Base-by-base conservation (phyloP, 2,797 vertebrate species). In the Malacoctenus gilli region DNA sequence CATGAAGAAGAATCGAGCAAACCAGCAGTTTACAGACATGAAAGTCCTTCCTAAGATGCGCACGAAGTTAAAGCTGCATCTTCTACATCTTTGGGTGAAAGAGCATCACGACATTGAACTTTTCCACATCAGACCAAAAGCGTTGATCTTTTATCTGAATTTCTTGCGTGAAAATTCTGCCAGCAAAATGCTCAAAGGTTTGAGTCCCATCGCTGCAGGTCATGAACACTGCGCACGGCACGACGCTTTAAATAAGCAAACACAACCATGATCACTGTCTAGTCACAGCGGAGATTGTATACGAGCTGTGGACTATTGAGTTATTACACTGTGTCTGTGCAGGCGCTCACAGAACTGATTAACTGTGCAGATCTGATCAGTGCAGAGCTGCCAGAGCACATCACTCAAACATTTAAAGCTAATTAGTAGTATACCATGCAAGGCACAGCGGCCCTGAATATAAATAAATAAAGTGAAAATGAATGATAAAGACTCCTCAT, bases 331-430 rank as follows among this genome's bases (percentile, higher is more conserved):
- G 25, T 28, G 37, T 72, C 38, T 75, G 20, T 13, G 11, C 41
- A 9, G 44, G 25, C 4, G 8, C 49, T 75, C 40, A 11, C 48
- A 28, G 62, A 15, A 41, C 51, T 78, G 55, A 81, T 82, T 73
- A 73, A 59, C 59, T 11, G 68, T 72, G 62, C 56, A 47, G 49
- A 28, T 28, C 20, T 4, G 62, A 76, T 67, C 47, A 65, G 54
- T 76, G 48, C 57, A 25, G 46, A 59, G 59, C 66, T 61, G 60
- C 70, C 60, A 58, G 38, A 42, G 56, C 54, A 68, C 59, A 79
- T 85, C 79, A 55, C 51, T 82, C 68, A 69, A 53, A 81, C 64
- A 64, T 75, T 82, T 82, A 47, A 52, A 75, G 38, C 44, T 55
- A 75, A 81, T 81, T 72, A 79, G 56, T 14, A 46, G 28, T 31